Percentiles rank a stretch among this genome's conserved stretches.
phyloP scores from a whole-genome alignment of 2,888 invertebrate genomes.

The Volucella inanis region DNA sequence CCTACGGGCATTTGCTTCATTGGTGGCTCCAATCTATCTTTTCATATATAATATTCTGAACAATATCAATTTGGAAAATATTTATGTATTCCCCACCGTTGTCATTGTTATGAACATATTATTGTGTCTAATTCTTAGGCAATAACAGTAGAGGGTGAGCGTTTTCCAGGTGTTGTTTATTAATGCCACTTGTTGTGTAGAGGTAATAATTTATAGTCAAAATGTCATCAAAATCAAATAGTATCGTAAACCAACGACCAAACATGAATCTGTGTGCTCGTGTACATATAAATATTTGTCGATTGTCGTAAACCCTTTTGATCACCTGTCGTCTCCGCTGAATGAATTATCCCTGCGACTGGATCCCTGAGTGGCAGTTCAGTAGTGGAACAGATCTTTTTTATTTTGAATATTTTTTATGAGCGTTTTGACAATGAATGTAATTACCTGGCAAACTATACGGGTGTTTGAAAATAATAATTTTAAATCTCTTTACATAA shows the following conservation, averaged over 20 bases:
- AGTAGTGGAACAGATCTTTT: slow-evolving; percentile 4
- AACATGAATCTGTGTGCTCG: slow-evolving; percentile 46
- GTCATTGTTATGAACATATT: not conserved
- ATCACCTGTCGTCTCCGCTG: slow-evolving; percentile 54
- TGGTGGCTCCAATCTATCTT: slow-evolving; percentile 70
- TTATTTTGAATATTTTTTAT: not conserved
- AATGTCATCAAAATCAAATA: slow-evolving; percentile 69
- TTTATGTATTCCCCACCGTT: slow-evolving; percentile 13
- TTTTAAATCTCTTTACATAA: too few species aligned
- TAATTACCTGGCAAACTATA: too few species aligned
- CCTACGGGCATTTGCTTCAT: slow-evolving; percentile 57
- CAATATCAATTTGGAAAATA: slow-evolving; percentile 55
- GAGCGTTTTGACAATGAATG: too few species aligned
- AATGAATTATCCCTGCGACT: slow-evolving; percentile 43
- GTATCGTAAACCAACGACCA: slow-evolving; percentile 60
- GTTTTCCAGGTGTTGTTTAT: slow-evolving; percentile 65
- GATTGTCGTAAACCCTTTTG: slow-evolving; percentile 41
- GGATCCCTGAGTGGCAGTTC: not conserved
- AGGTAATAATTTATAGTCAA: slow-evolving; percentile 66
- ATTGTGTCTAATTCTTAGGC: slow-evolving; percentile 41
- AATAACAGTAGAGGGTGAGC: slow-evolving; percentile 27
- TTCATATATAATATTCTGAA: slow-evolving; percentile 61
- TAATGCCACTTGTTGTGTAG: slow-evolving; percentile 53
- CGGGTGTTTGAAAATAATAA: too few species aligned
- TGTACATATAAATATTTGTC: slow-evolving; percentile 21